Evolutionary conservation across 2,113 vertebrate genomes (phyloP), one percentile per base, ranked within the genome.

Genomic region (Lagopus leucura): DNA sequence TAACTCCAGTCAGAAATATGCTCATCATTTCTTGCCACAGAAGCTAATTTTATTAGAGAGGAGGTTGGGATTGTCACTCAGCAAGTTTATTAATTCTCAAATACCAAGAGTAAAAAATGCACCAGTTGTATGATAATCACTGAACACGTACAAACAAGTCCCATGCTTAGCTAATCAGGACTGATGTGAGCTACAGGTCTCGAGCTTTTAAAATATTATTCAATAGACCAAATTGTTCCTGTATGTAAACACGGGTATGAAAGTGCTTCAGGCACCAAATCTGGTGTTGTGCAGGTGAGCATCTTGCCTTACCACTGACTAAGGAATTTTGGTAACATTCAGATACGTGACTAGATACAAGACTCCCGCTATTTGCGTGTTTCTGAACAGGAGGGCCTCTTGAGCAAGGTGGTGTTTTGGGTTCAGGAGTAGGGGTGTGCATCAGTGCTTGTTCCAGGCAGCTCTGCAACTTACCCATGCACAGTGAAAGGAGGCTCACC

Each of bases 61-160:
- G 84, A 87, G 73, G 77, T 71, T 91, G 85, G 52, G 81, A 86
- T 94, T 96, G 93, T 93, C 94, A 91, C 87, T 94, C 65, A 76
- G 92, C 76, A 94, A 88, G 85, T 94, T 83, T 95, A 95, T 95
- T 95, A 95, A 95, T 94, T 95, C 78, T 74, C 89, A 72, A 25
- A 63, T 91, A 96, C 67, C 27, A 88, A 92, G 93, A 93, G 86
- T 87, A 57, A 89, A 69, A 63, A 92, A 88, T 4, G 7, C 61
- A 71, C 94, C 87, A 86, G 83, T 96, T 88, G 95, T 71, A 92
- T 42, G 42, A 90, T 89, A 75, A 80, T 80, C 92, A 90, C 50
- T 82, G 71, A 70, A 52, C 85, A 72, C 58, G 87, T 76, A 89
- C 16, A 38, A 89, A 94, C 91, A 95, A 65, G 92, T 27, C 77